phyloP scores from a whole-genome alignment of 2,797 vertebrate species.

The Sebastes vulpes region DNA sequence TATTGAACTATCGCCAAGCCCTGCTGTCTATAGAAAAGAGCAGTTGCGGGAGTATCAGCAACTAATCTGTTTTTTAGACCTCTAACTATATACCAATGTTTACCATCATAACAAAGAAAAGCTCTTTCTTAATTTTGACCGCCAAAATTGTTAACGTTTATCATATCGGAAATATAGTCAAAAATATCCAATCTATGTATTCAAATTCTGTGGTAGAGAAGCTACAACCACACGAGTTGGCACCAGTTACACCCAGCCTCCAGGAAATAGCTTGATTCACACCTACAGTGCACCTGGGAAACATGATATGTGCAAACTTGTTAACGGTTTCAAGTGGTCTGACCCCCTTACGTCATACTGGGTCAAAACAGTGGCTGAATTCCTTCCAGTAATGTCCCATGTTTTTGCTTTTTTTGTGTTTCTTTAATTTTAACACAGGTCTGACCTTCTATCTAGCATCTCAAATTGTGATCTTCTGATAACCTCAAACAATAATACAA shows the following conservation, averaged over 20 bases:
- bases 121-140: background rate
- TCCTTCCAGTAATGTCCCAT: background rate
- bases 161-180: background rate
- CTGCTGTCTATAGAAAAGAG: background rate
- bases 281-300: constrained; percentile 52
- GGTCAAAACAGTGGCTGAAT: constrained; percentile 6
- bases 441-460: background rate
- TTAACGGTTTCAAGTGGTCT: constrained; percentile 36
- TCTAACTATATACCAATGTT: background rate
- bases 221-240: constrained; percentile 18
- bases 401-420: background rate
- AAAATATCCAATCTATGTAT: background rate
- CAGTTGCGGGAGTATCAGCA: background rate
- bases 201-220: constrained; percentile 18
- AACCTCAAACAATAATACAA: constrained; percentile 7
- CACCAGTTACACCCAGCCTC: constrained; percentile 10
- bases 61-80: background rate
- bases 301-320: constrained; percentile 40
- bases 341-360: constrained; percentile 1
- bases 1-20: background rate
- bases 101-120: background rate
- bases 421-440: background rate
- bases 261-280: constrained; percentile 35
- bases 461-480: background rate
- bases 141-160: background rate